These are phyloP conservation scores for Bergia puertoricense DNA, from an alignment of 92 coral and sea anemone genomes.

Conservation along the genomic window DNA sequence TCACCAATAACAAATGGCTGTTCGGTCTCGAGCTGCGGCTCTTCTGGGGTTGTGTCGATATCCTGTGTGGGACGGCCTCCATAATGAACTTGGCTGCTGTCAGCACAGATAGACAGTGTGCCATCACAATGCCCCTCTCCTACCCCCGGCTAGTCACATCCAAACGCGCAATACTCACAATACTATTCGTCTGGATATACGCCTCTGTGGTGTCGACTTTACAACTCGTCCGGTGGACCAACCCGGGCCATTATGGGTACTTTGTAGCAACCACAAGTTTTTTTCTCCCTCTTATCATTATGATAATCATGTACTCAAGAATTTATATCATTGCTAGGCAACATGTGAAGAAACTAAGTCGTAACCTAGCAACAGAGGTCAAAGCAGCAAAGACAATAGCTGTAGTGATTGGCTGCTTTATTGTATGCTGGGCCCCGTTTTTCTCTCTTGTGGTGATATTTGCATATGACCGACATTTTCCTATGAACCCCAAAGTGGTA, in stretches of 20 bases:
- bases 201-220: slow-evolving; percentile 66
- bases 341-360: slow-evolving; percentile 69
- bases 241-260: slow-evolving; percentile 58
- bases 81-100: slow-evolving; percentile 90
- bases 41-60: slow-evolving; percentile 87
- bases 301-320: slow-evolving; percentile 76
- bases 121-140: slow-evolving; percentile 76
- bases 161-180: slow-evolving; percentile 57
- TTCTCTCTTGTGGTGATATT: slow-evolving; percentile 69
- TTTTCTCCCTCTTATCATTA: slow-evolving; percentile 70
- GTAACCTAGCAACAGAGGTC: slow-evolving; percentile 67
- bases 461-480: slow-evolving; percentile 56
- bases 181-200: slow-evolving; percentile 72
- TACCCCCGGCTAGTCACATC: slow-evolving; percentile 75
- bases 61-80: slow-evolving; percentile 83
- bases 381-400: slow-evolving; percentile 90
- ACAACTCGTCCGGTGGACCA: slow-evolving; percentile 62
- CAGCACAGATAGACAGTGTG: slow-evolving; percentile 78
- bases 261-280: slow-evolving; percentile 68
- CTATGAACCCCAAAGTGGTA: slow-evolving; percentile 52
- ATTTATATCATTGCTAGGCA: slow-evolving; percentile 78
- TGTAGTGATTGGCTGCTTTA: slow-evolving; percentile 77
- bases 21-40: slow-evolving; percentile 52
- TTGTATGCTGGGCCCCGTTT: slow-evolving; percentile 81
- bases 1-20: slow-evolving; percentile 65